Conservation (phyloP, 2,113 vertebrate species). For the Cyrtonyx montezumae region DNA sequence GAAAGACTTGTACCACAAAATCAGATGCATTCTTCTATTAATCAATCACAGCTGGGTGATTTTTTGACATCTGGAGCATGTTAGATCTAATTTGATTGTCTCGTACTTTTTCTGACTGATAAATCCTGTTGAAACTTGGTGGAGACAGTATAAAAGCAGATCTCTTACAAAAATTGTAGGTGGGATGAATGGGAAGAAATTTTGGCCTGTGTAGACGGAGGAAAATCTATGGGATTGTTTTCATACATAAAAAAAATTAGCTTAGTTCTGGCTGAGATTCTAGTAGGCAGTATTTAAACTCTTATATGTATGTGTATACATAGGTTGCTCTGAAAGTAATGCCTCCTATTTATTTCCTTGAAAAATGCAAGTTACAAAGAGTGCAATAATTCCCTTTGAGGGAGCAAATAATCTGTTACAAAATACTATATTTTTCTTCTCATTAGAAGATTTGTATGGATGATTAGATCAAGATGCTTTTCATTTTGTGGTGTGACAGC, state of each 20-base stretch:
- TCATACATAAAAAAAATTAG: neutral
- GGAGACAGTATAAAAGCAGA: neutral
- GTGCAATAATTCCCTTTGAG: too few relatives aligned
- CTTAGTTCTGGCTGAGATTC: neutral
- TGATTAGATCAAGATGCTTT: too few relatives aligned
- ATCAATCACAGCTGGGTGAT: constrained; percentile 69
- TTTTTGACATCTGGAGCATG: constrained; percentile 63
- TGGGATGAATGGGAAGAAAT: neutral
- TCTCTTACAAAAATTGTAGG: neutral
- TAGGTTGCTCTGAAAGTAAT: too few relatives aligned
- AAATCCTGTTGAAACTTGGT: neutral
- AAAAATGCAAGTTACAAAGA: too few relatives aligned
- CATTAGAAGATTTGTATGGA: too few relatives aligned
- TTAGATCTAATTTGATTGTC: constrained; percentile 39
- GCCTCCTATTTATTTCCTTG: too few relatives aligned
- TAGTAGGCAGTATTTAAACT: neutral
- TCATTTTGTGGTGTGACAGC: too few relatives aligned
- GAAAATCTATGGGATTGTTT: neutral
- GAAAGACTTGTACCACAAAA: constrained; percentile 31
- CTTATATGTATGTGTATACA: neutral
- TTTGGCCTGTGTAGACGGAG: neutral
- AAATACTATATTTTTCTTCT: too few relatives aligned
- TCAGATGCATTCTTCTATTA: constrained; percentile 58
- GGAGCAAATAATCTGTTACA: too few relatives aligned
- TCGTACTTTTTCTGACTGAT: constrained; percentile 46